Percentiles rank a stretch among this genome's conserved stretches.
Evolutionary conservation across 2,888 invertebrate genomes (phyloP).

Genomic region (Doris montereyensis): DNA sequence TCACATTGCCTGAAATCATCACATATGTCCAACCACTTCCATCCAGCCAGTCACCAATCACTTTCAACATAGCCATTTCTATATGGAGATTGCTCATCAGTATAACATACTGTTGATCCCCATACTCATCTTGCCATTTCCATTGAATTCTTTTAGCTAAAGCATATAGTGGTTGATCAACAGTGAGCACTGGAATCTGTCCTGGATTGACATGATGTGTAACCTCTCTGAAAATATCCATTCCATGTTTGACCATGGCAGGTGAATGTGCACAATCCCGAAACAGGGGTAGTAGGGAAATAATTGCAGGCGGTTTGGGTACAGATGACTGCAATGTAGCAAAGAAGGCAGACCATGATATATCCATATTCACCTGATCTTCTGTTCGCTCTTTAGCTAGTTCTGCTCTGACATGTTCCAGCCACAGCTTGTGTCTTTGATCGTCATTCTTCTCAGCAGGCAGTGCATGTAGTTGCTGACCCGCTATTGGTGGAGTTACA

Average conservation of each 20-base stretch:
- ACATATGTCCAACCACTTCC: no score
- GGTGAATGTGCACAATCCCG: neutral
- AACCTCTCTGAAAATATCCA: constrained; percentile 44
- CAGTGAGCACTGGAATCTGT: constrained; percentile 52
- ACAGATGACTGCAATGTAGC: neutral
- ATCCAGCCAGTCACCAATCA: constrained; percentile 51
- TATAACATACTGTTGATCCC: constrained; percentile 53
- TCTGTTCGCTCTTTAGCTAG: no score
- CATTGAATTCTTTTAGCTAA: constrained; percentile 60
- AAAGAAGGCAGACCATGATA: no score
- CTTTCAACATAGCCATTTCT: constrained; percentile 55
- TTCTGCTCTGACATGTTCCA: no score
- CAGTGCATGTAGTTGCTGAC: no score
- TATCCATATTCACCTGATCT: no score
- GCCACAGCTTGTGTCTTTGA: no score
- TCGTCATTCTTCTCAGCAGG: no score
- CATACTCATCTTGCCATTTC: constrained; percentile 54
- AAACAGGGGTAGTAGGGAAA: neutral
- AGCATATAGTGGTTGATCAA: constrained; percentile 58
- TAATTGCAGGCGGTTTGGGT: neutral
- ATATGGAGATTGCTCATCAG: constrained; percentile 63
- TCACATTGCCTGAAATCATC: no score
- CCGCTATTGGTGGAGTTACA: no score
- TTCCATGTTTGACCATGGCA: constrained; percentile 52
- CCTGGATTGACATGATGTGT: constrained; percentile 50